Evolutionary conservation across 2,888 invertebrate species (phyloP), one percentile per base, ranked within the genome.

Genomic region (Octonoba sinensis): DNA sequence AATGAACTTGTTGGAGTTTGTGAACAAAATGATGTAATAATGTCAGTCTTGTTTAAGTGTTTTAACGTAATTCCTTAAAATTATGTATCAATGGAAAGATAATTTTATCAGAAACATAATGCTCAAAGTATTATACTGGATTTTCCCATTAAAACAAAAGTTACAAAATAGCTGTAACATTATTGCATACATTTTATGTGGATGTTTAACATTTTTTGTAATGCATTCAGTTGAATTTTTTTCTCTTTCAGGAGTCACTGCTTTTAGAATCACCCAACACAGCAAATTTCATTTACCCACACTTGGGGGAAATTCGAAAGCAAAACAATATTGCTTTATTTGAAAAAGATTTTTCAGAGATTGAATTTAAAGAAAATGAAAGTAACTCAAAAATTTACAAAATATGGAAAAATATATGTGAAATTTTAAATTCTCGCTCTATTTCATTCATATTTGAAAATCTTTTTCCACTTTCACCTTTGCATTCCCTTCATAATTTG

Each of bases 261-360:
- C 46, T 79, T 3, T 67, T 54, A n/a, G 4, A 62, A 13, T 62
- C 54, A 46, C 60, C 72, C 56, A 47, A 54, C 22, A 20, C 56
- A 3, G 46, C 57, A 24, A 71, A 82, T 60, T 72, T 59, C 8
- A 54, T 82, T 49, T 60, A 76, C 1, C 82, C 82, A n/a, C 82
- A 82, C 49, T 54, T 82, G 11, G 76, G 59, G 44, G 82, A 82
- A 62, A 56, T 82, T 12, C 57, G 66, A 20, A 82, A 66, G n/a
- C 82, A 82, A 67, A 82, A 76, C 60, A 49, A 22, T 27, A 27
- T 82, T 1, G 36, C 24, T 16, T 60, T 16, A 3, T 60, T 24
- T 60, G 27, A 60, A 12, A 27, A 16, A 60, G 24, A 60, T 60
- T 60, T 60, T 16, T 15, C 24, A 27, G 15, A 27, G 20, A 3